Conservation (phyloP, 2,888 invertebrate genomes). For the Dugesia japonica region DNA sequence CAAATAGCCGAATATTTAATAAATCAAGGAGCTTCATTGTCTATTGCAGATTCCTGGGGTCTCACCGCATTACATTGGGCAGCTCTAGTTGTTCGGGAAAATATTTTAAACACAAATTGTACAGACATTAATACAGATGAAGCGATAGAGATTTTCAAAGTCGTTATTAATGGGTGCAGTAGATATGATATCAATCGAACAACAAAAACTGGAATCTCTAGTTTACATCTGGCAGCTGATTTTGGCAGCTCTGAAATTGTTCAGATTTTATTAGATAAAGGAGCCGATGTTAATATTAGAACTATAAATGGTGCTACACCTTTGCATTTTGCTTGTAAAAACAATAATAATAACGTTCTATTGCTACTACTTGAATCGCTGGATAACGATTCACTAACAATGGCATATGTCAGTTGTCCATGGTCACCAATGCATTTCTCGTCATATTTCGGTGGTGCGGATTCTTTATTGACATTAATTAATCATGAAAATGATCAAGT, state of each 20-base stretch:
- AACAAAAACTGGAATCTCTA: not conserved
- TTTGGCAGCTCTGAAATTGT: not conserved
- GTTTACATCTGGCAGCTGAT: not conserved
- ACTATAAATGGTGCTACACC: not conserved
- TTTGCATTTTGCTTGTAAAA: not conserved
- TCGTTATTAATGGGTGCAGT: not conserved
- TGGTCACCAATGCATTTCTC: slow-evolving; percentile 14
- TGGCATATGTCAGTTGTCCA: not conserved
- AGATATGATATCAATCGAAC: not conserved
- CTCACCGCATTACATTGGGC: not conserved
- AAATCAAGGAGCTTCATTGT: not conserved
- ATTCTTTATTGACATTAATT: not conserved
- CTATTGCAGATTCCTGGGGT: not conserved
- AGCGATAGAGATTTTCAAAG: not conserved
- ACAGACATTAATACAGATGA: not conserved
- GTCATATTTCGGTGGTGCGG: not conserved
- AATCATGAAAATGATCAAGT: not conserved
- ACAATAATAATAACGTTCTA: not conserved
- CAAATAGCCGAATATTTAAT: not conserved
- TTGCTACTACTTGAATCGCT: not conserved
- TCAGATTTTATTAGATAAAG: not conserved
- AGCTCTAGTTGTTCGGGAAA: not conserved
- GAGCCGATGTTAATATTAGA: not conserved
- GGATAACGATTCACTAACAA: not conserved
- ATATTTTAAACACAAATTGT: not conserved